Conservation (phyloP, 2,888 invertebrate genomes). For the Syrista parreyssii region DNA sequence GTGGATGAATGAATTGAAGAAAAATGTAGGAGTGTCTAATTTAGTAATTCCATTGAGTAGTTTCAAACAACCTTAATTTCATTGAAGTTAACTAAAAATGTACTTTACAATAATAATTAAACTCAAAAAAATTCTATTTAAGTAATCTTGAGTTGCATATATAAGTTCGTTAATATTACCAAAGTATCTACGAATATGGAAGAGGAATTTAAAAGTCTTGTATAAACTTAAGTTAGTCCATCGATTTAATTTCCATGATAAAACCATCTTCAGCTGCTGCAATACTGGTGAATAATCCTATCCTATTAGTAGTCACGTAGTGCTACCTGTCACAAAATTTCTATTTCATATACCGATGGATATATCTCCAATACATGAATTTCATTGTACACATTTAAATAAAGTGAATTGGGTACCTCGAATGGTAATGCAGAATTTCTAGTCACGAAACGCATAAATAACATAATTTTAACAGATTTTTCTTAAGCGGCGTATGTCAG, state of each 20-base stretch:
- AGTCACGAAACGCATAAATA: neutral
- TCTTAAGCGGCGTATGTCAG: neutral
- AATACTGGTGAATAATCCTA: neutral
- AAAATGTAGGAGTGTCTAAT: neutral
- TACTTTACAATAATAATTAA: neutral
- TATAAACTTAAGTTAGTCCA: neutral
- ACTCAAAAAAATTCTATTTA: neutral
- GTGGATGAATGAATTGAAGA: neutral
- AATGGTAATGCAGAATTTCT: neutral
- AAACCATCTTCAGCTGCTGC: neutral
- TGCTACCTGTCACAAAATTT: neutral
- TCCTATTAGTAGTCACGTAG: neutral
- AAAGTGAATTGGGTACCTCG: neutral
- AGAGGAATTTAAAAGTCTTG: neutral
- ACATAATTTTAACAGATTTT: neutral
- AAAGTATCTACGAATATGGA: neutral
- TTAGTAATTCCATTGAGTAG: neutral
- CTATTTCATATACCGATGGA: neutral
- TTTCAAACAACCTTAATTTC: neutral
- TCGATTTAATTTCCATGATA: neutral
- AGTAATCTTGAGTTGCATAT: neutral
- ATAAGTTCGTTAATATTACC: neutral
- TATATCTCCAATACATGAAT: neutral
- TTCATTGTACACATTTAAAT: neutral
- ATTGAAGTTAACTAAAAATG: neutral